A percentile compares a stretch with the other conserved stretches of the same genome.
phyloP scores from a whole-genome alignment of 37 sponge, comb jelly and placozoan species.

The Theonella swinhoei region DNA sequence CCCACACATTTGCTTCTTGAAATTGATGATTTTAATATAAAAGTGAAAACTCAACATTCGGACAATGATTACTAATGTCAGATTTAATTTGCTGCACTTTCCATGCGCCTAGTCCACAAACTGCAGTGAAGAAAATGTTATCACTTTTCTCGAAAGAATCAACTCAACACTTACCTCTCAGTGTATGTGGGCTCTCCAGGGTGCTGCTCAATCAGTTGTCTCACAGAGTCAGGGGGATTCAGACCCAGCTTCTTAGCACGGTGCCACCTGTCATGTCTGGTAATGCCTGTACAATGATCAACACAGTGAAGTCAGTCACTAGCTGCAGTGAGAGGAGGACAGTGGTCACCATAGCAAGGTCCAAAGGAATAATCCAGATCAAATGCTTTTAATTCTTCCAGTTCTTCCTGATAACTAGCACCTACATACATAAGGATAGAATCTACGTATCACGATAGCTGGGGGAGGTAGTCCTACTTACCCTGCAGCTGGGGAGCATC shows the following conservation, averaged over 20 bases:
- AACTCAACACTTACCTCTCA: conserved; percentile 51
- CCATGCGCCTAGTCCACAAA: conserved; percentile 13
- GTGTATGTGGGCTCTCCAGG: conserved; percentile 25
- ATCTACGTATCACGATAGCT: too few species aligned
- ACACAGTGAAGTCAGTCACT: too few species aligned
- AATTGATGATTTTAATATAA: too few species aligned
- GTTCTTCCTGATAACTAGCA: not conserved
- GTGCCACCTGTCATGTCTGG: conserved; percentile 65
- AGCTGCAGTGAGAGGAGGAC: not conserved
- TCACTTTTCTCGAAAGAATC: too few species aligned
- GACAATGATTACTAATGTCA: too few species aligned
- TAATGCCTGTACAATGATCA: conserved; percentile 33
- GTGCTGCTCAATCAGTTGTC: conserved; percentile 39
- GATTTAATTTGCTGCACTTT: too few species aligned
- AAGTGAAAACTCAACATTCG: too few species aligned
- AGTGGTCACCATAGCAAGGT: conserved; percentile 41
- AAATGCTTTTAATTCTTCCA: conserved; percentile 32
- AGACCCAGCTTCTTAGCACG: conserved; percentile 58
- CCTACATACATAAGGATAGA: too few species aligned
- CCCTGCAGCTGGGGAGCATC: too few species aligned
- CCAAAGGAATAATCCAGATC: conserved; percentile 57
- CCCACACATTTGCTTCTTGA: too few species aligned
- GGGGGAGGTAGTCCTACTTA: too few species aligned
- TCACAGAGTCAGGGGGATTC: conserved; percentile 43
- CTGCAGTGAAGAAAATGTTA: conserved; percentile 1